These are phyloP conservation scores for Serinus canaria DNA, from an alignment of 2,113 vertebrate species.

Conservation along the genomic window DNA sequence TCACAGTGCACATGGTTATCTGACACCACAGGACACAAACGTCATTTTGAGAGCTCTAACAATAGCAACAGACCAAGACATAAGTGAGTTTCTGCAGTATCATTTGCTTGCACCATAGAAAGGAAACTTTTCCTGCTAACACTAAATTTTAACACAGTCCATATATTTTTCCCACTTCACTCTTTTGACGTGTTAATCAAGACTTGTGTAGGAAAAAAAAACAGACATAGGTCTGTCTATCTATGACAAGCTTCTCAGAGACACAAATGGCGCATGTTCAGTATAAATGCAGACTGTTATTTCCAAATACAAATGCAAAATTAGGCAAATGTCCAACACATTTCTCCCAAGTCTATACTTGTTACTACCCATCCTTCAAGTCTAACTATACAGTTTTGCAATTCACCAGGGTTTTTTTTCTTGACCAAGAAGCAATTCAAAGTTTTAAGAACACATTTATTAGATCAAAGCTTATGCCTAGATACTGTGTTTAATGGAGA, in stretches of 20 bases:
- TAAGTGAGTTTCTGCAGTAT: background rate
- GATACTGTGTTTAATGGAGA: rapidly evolving
- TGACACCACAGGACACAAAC: background rate
- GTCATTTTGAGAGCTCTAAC: background rate
- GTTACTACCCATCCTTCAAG: background rate
- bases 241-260: background rate
- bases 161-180: background rate
- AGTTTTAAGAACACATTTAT: background rate
- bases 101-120: background rate
- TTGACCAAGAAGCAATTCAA: background rate
- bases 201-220: background rate
- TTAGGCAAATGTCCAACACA: background rate
- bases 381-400: background rate
- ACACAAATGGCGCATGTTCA: background rate
- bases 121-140: background rate
- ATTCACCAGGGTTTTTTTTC: background rate
- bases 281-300: rapidly evolving
- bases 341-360: background rate
- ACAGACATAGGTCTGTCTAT: rapidly evolving
- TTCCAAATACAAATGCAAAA: background rate
- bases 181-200: background rate
- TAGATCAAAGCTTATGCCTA: background rate
- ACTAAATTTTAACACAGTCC: background rate
- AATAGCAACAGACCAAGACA: background rate
- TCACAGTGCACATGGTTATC: background rate